Conservation (phyloP, 2,797 vertebrate genomes). For the Lerista edwardsae region DNA sequence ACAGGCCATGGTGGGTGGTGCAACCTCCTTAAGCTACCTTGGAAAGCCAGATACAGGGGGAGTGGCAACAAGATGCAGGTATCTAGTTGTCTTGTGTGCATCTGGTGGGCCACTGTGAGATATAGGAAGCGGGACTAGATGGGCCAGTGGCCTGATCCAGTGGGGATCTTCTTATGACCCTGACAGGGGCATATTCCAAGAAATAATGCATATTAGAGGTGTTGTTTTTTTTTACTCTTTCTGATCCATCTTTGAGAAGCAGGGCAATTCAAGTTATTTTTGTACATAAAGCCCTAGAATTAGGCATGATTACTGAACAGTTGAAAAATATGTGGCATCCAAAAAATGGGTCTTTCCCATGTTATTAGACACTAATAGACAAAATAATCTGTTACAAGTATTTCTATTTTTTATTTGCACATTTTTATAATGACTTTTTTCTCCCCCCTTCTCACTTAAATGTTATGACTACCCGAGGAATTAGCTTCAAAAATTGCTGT, state of each 20-base stretch:
- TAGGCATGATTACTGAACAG: background rate
- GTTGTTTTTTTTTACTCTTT: background rate
- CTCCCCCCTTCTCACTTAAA: slow-evolving; percentile 7
- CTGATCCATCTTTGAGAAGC: slow-evolving; percentile 10
- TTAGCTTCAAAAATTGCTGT: slow-evolving; percentile 39
- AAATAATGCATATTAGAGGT: background rate
- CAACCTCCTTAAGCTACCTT: too few relatives aligned
- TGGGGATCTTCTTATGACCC: too few relatives aligned
- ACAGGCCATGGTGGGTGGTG: too few relatives aligned
- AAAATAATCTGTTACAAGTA: slow-evolving; percentile 21
- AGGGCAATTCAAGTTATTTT: slow-evolving; percentile 37
- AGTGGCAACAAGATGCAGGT: too few relatives aligned
- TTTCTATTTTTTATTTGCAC: slow-evolving; percentile 48
- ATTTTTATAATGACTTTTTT: slow-evolving; percentile 42
- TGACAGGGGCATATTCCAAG: background rate
- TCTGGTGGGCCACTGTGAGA: too few relatives aligned
- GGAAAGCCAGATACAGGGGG: too few relatives aligned
- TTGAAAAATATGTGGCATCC: slow-evolving; percentile 24
- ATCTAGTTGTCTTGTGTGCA: too few relatives aligned
- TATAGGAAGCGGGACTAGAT: too few relatives aligned
- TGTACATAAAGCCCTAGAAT: slow-evolving; percentile 26
- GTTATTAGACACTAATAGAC: slow-evolving; percentile 41
- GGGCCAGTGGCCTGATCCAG: too few relatives aligned
- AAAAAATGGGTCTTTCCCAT: slow-evolving; percentile 7
- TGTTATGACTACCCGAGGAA: slow-evolving; percentile 43